These are phyloP conservation scores for Oreotragus oreotragus DNA, from an alignment of 2,113 vertebrate genomes.

Conservation along the genomic window DNA sequence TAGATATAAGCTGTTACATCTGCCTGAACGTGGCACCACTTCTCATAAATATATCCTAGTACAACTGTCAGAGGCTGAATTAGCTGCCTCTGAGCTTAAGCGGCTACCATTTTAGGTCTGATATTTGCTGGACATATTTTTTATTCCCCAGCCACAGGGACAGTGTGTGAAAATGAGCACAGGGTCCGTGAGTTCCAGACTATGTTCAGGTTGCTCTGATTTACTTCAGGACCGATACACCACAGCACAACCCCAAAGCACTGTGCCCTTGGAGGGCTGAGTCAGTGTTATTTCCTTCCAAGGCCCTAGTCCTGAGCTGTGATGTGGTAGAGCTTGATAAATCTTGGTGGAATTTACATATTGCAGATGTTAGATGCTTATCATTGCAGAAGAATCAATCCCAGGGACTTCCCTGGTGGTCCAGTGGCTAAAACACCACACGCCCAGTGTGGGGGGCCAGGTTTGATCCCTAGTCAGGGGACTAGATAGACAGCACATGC, in stretches of 20 bases:
- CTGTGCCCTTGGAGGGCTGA: not conserved
- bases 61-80: not conserved
- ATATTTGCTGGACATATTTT: not conserved
- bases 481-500: not conserved
- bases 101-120: not conserved
- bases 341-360: not conserved
- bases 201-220: not conserved
- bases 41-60: not conserved
- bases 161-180: not conserved
- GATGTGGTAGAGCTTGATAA: not conserved
- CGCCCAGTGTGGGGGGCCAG: not conserved
- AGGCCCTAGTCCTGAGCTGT: not conserved
- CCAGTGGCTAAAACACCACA: not conserved
- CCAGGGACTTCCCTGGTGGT: not conserved
- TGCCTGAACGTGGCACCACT: not conserved
- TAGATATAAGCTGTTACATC: not conserved
- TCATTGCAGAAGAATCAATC: not conserved
- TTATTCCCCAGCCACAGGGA: not conserved
- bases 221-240: not conserved
- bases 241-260: not conserved
- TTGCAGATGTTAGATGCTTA: not conserved
- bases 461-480: not conserved
- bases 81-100: not conserved
- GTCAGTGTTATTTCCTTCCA: not conserved
- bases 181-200: not conserved